phyloP scores from a whole-genome alignment of 1,140 invertebrate species.

The Eumaeus atala region DNA sequence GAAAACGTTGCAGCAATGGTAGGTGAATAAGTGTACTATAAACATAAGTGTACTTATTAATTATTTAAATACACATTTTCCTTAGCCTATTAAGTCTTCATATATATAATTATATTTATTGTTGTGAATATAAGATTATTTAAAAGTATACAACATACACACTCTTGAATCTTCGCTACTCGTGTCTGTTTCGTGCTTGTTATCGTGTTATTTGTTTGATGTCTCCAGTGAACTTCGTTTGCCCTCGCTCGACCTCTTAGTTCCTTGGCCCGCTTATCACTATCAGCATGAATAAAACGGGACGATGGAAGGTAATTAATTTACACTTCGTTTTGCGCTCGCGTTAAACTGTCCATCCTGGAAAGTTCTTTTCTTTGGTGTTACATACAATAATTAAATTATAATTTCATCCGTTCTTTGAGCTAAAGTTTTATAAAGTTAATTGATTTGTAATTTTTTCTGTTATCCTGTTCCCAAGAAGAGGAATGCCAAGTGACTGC shows the following conservation, averaged over 20 bases:
- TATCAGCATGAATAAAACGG: constrained; percentile 67
- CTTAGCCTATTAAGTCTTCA: too few relatives aligned
- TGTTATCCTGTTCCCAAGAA: constrained; percentile 77
- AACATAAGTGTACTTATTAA: too few relatives aligned
- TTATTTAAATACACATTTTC: too few relatives aligned
- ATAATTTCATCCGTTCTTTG: constrained; percentile 17
- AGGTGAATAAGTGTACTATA: too few relatives aligned
- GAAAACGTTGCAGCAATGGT: too few relatives aligned
- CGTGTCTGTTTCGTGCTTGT: constrained; percentile 61
- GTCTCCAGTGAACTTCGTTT: constrained; percentile 57
- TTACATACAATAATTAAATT: constrained; percentile 22
- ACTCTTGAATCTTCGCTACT: constrained; percentile 27
- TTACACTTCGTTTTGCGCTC: constrained; percentile 44
- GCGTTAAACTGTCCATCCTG: constrained; percentile 30
- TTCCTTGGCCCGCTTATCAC: constrained; percentile 65
- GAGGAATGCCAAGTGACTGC: constrained; percentile 87
- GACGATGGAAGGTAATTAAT: constrained; percentile 60
- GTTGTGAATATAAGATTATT: constrained; percentile 25
- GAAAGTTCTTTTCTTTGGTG: constrained; percentile 19
- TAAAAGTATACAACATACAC: too few relatives aligned
- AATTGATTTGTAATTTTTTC: constrained; percentile 60
- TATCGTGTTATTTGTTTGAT: constrained; percentile 65
- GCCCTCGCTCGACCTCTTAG: constrained; percentile 65
- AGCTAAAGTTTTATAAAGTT: constrained; percentile 33
- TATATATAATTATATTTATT: too few relatives aligned